These are phyloP conservation scores for Palythoa grandis DNA, from an alignment of 92 coral and sea anemone species.

Conservation along the genomic window DNA sequence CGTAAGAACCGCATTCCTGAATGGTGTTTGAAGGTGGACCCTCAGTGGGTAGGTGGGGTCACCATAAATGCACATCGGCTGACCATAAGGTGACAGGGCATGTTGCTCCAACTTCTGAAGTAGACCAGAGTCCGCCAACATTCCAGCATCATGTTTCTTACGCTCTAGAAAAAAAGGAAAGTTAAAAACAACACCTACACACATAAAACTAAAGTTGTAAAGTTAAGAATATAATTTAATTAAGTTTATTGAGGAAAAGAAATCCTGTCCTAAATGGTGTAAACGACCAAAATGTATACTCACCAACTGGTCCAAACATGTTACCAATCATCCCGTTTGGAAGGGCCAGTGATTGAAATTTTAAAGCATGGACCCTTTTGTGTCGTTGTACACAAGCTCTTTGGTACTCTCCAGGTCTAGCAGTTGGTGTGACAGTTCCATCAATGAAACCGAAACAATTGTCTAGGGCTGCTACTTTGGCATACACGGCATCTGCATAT, in stretches of 20 bases:
- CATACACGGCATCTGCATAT: constrained; percentile 46
- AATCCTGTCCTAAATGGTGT: too few species aligned
- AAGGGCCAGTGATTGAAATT: not conserved
- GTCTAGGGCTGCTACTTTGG: constrained; percentile 44
- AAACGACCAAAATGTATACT: not conserved
- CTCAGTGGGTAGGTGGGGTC: not conserved
- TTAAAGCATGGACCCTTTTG: too few species aligned
- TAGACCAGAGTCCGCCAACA: not conserved
- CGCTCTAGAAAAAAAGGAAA: not conserved
- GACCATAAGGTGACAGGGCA: not conserved
- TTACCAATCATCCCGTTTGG: not conserved
- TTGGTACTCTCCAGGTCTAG: not conserved
- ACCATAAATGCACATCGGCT: not conserved
- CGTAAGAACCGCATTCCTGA: not conserved
- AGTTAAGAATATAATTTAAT: too few species aligned
- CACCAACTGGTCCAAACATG: not conserved
- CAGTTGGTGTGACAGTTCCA: not conserved
- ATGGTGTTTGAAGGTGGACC: constrained; percentile 7
- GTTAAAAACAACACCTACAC: not conserved
- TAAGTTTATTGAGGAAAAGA: too few species aligned
- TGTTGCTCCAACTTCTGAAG: not conserved
- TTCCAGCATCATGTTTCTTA: not conserved
- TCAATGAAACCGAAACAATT: constrained; percentile 22
- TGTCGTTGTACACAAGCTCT: not conserved
- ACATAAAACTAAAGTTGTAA: not conserved